These are phyloP conservation scores for Triops longicaudatus DNA, from an alignment of 1,140 invertebrate species.

Conservation along the genomic window DNA sequence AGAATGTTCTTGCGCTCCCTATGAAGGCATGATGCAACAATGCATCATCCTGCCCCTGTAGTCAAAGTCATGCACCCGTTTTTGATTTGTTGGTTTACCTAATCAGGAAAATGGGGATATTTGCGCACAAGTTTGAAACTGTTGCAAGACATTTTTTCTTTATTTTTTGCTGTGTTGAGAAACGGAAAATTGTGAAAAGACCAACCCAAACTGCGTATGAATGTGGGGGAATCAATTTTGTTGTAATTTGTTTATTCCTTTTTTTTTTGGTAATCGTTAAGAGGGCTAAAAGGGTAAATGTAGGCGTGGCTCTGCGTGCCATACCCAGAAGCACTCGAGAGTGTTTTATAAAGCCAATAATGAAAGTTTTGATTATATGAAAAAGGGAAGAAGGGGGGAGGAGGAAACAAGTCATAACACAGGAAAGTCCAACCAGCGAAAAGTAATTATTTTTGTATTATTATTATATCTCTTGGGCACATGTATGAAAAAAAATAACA, in stretches of 20 bases:
- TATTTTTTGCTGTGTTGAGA: too few species aligned
- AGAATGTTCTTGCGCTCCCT: not conserved
- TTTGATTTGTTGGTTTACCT: not conserved
- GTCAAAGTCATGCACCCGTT: not conserved
- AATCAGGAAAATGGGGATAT: not conserved
- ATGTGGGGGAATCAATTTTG: too few species aligned
- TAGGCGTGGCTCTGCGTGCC: too few species aligned
- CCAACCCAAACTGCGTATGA: too few species aligned
- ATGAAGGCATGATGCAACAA: not conserved
- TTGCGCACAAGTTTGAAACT: not conserved
- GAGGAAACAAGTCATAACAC: not conserved
- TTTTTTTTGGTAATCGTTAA: too few species aligned
- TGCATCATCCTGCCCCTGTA: not conserved
- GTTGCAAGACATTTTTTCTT: too few species aligned
- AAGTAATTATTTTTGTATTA: conserved; percentile 12
- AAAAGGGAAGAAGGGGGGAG: not conserved
- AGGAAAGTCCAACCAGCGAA: not conserved
- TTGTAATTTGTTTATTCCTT: too few species aligned
- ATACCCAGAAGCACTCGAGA: too few species aligned
- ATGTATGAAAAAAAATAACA: not conserved
- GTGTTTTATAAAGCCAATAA: not conserved
- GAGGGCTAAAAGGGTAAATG: too few species aligned
- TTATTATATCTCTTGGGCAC: not conserved
- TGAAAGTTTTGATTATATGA: not conserved
- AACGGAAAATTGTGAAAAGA: too few species aligned